Evolutionary conservation across 2,113 vertebrate genomes (phyloP).

Genomic region (Grammomys dolichurus): DNA sequence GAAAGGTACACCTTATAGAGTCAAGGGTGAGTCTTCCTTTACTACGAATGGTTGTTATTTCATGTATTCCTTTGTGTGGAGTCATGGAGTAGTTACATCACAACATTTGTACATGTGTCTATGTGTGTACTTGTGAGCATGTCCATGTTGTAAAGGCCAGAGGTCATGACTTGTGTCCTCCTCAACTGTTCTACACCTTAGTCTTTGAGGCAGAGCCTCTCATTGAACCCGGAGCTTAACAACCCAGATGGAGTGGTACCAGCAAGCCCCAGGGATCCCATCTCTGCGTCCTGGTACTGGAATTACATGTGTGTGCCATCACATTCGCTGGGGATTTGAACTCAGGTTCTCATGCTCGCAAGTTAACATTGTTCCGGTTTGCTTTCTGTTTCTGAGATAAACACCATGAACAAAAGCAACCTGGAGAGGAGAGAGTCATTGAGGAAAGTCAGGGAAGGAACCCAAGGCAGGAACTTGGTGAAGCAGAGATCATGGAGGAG

Average conservation of each 20-base stretch:
- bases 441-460: not conserved
- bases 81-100: not conserved
- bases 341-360: not conserved
- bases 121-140: not conserved
- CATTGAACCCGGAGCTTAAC: not conserved
- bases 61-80: not conserved
- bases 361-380: not conserved
- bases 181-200: not conserved
- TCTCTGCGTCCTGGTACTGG: no score
- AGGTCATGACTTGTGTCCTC: not conserved
- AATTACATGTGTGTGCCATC: not conserved
- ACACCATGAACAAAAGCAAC: not conserved
- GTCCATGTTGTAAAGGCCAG: not conserved
- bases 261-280: not conserved
- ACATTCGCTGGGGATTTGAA: not conserved
- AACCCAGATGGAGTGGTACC: not conserved
- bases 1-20: not conserved
- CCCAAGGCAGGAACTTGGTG: not conserved
- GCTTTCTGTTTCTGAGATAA: not conserved
- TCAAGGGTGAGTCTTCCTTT: not conserved
- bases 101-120: not conserved
- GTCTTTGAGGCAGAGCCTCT: not conserved
- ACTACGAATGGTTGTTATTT: not conserved
- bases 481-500: not conserved
- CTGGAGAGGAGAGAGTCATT: not conserved